These are phyloP conservation scores for Pseudococcus jackbeardsleyi DNA, from an alignment of 2,888 invertebrate species.

Conservation along the genomic window DNA sequence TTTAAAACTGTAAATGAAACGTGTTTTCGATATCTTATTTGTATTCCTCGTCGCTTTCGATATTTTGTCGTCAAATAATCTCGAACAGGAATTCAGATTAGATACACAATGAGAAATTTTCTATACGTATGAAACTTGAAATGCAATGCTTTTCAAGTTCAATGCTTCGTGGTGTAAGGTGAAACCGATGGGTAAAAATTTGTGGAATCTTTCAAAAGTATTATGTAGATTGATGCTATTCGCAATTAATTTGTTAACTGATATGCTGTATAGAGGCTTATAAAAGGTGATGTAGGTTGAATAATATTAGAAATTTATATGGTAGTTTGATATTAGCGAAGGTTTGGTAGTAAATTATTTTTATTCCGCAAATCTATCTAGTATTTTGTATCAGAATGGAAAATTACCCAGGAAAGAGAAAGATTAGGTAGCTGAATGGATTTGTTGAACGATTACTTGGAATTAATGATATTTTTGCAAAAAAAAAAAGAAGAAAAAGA, in stretches of 20 bases:
- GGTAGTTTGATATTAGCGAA: not conserved
- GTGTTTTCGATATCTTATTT: constrained; percentile 41
- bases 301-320: not conserved
- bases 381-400: not conserved
- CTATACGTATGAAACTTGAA: constrained; percentile 11
- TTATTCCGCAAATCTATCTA: not conserved
- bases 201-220: not conserved
- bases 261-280: not conserved
- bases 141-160: constrained; percentile 3
- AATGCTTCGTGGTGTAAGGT: not conserved
- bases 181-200: not conserved
- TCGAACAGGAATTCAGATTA: constrained; percentile 33
- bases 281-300: not conserved
- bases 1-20: constrained; percentile 27
- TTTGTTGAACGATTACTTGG: not conserved
- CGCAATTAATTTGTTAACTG: not conserved
- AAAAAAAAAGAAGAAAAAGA: too few species aligned
- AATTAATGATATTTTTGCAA: too few species aligned
- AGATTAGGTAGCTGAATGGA: not conserved
- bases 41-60: constrained; percentile 29
- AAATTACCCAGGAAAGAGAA: not conserved
- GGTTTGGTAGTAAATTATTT: not conserved
- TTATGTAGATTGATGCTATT: not conserved
- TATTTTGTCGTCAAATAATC: constrained; percentile 33
- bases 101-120: constrained; percentile 24